These are phyloP conservation scores for Clusia tigrina DNA, from an alignment of 2,888 invertebrate species.

Conservation along the genomic window DNA sequence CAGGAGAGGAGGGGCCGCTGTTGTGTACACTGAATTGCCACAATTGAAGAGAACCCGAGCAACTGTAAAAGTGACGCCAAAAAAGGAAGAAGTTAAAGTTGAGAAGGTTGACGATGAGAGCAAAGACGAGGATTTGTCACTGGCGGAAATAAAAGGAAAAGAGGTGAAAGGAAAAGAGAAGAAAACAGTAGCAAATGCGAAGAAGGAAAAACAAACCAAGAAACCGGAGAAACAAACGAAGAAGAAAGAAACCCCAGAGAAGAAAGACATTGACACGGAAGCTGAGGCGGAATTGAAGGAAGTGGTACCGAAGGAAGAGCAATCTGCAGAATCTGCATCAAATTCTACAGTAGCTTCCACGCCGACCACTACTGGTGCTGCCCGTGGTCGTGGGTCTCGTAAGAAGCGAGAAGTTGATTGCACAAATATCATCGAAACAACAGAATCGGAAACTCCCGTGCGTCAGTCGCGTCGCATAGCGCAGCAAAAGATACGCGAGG, in stretches of 20 bases:
- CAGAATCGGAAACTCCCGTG: constrained; percentile 65
- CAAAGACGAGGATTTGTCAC: background rate
- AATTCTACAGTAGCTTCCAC: constrained; percentile 5
- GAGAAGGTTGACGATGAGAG: constrained; percentile 10
- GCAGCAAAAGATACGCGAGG: constrained; percentile 85
- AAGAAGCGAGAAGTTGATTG: constrained; percentile 60
- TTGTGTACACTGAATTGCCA: constrained; percentile 48
- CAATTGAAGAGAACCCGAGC: constrained; percentile 52
- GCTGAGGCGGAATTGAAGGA: background rate
- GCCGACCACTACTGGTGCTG: constrained; percentile 24
- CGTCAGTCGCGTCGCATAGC: constrained; percentile 86
- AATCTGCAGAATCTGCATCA: constrained; percentile 15
- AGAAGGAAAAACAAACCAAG: constrained; percentile 18
- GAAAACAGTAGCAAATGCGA: constrained; percentile 16
- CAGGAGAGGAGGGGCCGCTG: constrained; percentile 50
- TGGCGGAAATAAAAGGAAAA: background rate
- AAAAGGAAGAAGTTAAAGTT: constrained; percentile 18
- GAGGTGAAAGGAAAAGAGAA: constrained; percentile 17
- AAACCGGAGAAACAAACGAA: background rate
- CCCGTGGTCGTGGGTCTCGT: constrained; percentile 49
- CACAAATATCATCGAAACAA: constrained; percentile 58
- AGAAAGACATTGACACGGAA: background rate
- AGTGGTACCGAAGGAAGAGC: background rate
- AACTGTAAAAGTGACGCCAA: constrained; percentile 33
- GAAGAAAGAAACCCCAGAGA: background rate